Percentiles rank a stretch among this genome's conserved stretches.
Evolutionary conservation across 2,113 vertebrate genomes (phyloP).

Genomic region (Pipa parva): DNA sequence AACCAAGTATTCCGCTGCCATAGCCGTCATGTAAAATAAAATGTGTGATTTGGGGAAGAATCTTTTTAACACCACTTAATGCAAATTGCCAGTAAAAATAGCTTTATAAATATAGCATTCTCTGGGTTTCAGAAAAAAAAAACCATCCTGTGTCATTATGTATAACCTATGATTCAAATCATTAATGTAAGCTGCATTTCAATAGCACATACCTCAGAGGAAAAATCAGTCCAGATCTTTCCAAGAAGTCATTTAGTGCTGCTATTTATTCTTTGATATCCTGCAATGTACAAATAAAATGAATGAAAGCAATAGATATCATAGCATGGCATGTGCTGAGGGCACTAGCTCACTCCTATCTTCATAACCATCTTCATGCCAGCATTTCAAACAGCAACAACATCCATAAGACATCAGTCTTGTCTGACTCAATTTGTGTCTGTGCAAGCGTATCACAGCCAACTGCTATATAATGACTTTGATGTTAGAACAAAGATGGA

Average conservation of each 20-base stretch:
- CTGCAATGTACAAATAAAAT: conserved; percentile 40
- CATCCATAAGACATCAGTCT: conserved; percentile 72
- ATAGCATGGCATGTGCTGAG: conserved; percentile 44
- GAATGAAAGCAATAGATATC: conserved; percentile 45
- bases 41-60: no score
- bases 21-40: no score
- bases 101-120: no score
- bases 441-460: conserved; percentile 64
- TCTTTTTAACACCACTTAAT: no score
- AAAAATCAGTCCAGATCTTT: conserved; percentile 20
- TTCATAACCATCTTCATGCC: conserved; percentile 56
- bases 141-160: no score
- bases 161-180: no score
- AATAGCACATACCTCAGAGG: conserved; percentile 41
- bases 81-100: no score
- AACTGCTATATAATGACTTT: conserved; percentile 64
- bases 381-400: conserved; percentile 71
- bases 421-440: conserved; percentile 74
- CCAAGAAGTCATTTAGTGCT: not conserved
- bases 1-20: no score
- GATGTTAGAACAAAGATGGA: conserved; percentile 50
- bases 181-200: not conserved
- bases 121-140: no score
- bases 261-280: conserved; percentile 19
- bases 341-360: conserved; percentile 44